Base-by-base conservation (phyloP, 2,888 invertebrate species). In the Epistrophe eligans region DNA sequence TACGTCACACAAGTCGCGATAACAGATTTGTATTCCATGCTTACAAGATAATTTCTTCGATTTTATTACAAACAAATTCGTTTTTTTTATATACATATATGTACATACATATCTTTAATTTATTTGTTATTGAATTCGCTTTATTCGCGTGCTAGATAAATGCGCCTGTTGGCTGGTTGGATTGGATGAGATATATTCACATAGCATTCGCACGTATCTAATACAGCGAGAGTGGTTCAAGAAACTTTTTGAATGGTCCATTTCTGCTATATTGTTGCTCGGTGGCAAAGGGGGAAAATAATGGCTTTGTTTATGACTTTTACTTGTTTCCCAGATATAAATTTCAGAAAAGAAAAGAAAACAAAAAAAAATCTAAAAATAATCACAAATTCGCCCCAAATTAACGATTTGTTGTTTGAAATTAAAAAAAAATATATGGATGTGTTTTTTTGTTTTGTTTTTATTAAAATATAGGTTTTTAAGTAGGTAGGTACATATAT, bases 1-100 rank as follows among this genome's bases (percentile, higher is more conserved):
- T 38, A 66, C 71, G 70, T 79, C 73, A 70, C 62, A 57, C 57
- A 32, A 71, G 64, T 17, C 43, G 13, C 64, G 74, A 71, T 79
- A 80, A 67, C 50, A 76, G 76, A 84, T 84, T 84, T 80, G 80
- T 84, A 57, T 80, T 58, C 71, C 66, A 76, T 80, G 70, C 76
- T 64, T 76, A 79, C 66, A 57, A 50, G 62, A 79, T 58, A 80
- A 70, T 70, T 70, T 74, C 74, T 73, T 73, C 74, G 43, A 60
- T 73, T 80, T 79, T 80, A 80, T 74, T 80, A 67, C 80, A 43
- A 60, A 43, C 74, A 64, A 52, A 70, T 50, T 60, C 70, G 52
- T 52, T 67, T 58, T 76, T 67, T 71, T 32, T 32, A 0, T 24
- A 2, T 24, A 2, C 3, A 24, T 24, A 2, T 24, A 2, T 24